Evolutionary conservation across 2,888 invertebrate genomes (phyloP), one percentile per base, ranked within the genome.

Genomic region (Leistus spinibarbis): DNA sequence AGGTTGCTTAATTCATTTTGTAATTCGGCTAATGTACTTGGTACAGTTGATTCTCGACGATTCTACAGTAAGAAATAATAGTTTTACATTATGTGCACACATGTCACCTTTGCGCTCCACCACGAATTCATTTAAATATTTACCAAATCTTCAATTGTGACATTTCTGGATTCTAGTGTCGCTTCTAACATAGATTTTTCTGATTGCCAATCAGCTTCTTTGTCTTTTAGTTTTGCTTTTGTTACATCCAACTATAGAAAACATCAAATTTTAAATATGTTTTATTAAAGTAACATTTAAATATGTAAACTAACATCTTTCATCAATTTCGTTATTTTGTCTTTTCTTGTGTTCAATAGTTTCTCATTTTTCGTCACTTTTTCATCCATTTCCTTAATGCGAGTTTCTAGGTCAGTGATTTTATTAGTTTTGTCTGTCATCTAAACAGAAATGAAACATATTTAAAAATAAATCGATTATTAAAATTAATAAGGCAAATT

Each of bases 361-460:
- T 88, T 90, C 80, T 90, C 91, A 77, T 86, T 85, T 80, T 89
- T 88, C 80, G 88, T 90, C 66, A 85, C 86, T 83, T 90, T 92
- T n/a, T 91, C 91, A 78, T 93, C 92, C 19, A 88, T 84, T 79
- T 91, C 91, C 81, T 90, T 91, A 0, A 91, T 80, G 84, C 92
- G 91, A 80, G 89, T 90, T 83, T 93, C 92, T 79, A 91, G 82
- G 57, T 92, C 92, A 56, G 85, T 83, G 64, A 91, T 84, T 81
- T 91, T 92, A 78, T 89, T 89, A 56, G 88, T 84, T 81, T 91
- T 90, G 79, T 90, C 90, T 77, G 89, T 89, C 69, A 90, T 86
- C 91, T 92, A 78, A 57, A 85, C 82, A 78, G 78, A 77, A n/a
- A 57, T 16, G 0, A 57, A 57, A 1, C 17, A 20, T 57, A 57